Evolutionary conservation across 1,140 invertebrate genomes (phyloP).

Genomic region (Habropoda laboriosa): DNA sequence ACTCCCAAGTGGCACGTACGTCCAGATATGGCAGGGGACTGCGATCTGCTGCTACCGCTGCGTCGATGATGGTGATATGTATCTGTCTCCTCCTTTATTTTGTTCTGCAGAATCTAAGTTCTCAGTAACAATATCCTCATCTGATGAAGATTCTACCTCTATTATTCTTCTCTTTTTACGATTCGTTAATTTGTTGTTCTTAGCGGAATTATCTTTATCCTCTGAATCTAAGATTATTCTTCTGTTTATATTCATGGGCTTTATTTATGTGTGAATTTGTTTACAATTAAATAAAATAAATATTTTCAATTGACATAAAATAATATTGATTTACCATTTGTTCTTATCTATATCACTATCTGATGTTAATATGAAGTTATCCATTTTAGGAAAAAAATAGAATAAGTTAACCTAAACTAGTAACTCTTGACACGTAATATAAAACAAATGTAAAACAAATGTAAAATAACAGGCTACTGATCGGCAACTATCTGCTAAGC

Average conservation of each 20-base stretch:
- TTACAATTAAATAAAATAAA: slow-evolving; percentile 62
- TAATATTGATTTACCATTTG: slow-evolving; percentile 57
- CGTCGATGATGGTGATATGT: slow-evolving; percentile 43
- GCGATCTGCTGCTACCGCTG: too few relatives aligned
- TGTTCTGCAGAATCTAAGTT: slow-evolving; percentile 49
- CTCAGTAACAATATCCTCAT: slow-evolving; percentile 48
- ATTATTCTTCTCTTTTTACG: slow-evolving; percentile 57
- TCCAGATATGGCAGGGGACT: too few relatives aligned
- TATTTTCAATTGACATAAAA: slow-evolving; percentile 58
- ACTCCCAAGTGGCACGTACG: too few relatives aligned
- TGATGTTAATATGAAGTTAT: slow-evolving; percentile 52
- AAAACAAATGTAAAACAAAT: too few relatives aligned
- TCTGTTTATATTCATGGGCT: slow-evolving; percentile 59
- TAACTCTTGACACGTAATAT: too few relatives aligned
- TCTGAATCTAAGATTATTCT: slow-evolving; percentile 61
- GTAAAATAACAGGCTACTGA: too few relatives aligned
- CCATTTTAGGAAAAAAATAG: too few relatives aligned
- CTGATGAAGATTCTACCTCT: slow-evolving; percentile 54
- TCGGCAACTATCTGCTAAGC: too few relatives aligned
- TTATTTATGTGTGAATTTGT: slow-evolving; percentile 60
- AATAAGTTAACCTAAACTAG: too few relatives aligned
- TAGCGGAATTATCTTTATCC: slow-evolving; percentile 59
- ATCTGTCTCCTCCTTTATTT: slow-evolving; percentile 46
- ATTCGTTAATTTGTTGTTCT: too few relatives aligned
- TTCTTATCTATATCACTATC: slow-evolving; percentile 61